A percentile compares a stretch with the other conserved stretches of the same genome.
These are phyloP conservation scores for Oxyura jamaicensis DNA, from an alignment of 2,113 vertebrate species.

Conservation along the genomic window DNA sequence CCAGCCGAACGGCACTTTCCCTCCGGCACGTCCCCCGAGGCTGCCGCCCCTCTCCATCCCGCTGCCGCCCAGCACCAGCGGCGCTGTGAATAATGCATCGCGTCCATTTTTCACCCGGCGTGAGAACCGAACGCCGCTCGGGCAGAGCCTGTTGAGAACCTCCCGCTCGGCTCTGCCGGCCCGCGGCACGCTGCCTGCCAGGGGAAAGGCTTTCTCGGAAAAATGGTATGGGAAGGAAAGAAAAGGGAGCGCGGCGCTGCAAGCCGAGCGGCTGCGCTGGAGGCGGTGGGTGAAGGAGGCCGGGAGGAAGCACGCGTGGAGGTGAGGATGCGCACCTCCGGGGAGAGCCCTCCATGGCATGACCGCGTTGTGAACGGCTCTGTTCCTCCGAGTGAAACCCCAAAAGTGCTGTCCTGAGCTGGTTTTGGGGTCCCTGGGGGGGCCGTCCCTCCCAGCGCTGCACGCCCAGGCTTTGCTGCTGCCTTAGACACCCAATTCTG, in stretches of 20 bases:
- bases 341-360: neutral
- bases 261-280: too few relatives aligned
- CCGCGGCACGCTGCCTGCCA: neutral
- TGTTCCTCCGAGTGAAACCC: neutral
- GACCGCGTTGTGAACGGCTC: neutral
- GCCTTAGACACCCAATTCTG: accelerated
- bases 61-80: neutral
- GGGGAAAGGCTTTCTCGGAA: neutral
- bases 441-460: neutral
- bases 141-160: neutral
- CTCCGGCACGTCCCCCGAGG: neutral
- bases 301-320: accelerated
- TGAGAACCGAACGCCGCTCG: neutral
- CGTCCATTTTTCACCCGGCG: neutral
- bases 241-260: neutral
- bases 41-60: neutral
- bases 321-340: neutral
- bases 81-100: neutral
- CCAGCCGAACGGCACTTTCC: neutral
- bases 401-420: neutral
- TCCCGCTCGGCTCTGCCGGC: neutral
- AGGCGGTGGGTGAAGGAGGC: too few relatives aligned
- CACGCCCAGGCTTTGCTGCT: neutral
- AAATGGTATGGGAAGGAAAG: neutral
- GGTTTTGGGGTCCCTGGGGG: neutral